Evolutionary conservation across 92 coral and sea anemone genomes (phyloP).

Genomic region (Phenganax stokvisi): DNA sequence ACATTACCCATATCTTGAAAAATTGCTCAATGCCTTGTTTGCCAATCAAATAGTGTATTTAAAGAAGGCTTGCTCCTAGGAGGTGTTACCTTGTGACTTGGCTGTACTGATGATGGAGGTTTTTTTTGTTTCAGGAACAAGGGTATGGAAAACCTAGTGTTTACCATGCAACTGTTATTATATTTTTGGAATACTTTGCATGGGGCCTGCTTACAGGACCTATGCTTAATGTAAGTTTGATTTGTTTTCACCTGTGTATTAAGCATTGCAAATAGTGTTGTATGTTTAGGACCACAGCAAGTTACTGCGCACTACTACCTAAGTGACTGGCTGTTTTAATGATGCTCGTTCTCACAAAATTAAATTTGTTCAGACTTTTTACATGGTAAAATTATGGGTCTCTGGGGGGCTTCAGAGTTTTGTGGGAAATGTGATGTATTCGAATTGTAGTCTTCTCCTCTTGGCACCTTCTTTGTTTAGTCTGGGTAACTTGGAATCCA

Average conservation of each 20-base stretch:
- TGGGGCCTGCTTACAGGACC: conserved; percentile 99
- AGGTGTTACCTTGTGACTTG: background rate
- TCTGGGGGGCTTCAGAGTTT: background rate
- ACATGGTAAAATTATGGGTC: background rate
- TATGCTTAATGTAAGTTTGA: conserved; percentile 72
- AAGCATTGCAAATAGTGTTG: background rate
- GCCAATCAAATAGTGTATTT: background rate
- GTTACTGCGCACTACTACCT: too few species aligned
- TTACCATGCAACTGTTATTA: conserved; percentile 91
- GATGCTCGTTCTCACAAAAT: too few species aligned
- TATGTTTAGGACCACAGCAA: background rate
- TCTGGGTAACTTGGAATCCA: too few species aligned
- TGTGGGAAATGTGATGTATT: too few species aligned
- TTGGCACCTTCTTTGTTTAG: too few species aligned
- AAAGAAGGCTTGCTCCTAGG: background rate
- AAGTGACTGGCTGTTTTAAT: too few species aligned
- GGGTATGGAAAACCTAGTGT: conserved; percentile 97
- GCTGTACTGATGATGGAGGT: too few species aligned
- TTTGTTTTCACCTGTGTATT: background rate
- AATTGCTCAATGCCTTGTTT: background rate
- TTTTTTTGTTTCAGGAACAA: conserved; percentile 45
- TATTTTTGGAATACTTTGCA: conserved; percentile 89
- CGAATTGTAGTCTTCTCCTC: too few species aligned
- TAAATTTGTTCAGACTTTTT: background rate
- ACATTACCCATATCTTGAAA: too few species aligned